These are phyloP conservation scores for Scopus umbretta DNA, from an alignment of 2,113 vertebrate species.

Conservation along the genomic window DNA sequence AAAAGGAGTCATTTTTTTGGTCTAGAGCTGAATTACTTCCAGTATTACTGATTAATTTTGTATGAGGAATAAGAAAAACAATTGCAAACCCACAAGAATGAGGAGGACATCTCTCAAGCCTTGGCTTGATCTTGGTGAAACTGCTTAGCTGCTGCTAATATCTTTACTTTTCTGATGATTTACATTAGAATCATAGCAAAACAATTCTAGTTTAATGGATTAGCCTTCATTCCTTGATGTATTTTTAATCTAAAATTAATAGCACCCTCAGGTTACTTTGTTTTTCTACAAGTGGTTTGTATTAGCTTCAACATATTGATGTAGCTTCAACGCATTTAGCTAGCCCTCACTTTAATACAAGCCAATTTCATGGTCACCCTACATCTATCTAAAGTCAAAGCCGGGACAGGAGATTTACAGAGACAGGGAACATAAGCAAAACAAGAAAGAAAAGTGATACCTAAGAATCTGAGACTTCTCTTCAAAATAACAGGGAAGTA, in stretches of 20 bases:
- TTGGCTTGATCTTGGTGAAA: constrained; percentile 45
- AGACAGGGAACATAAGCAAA: not conserved
- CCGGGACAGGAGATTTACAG: not conserved
- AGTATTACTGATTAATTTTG: not conserved
- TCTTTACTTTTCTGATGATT: constrained; percentile 55
- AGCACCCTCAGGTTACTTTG: constrained; percentile 34
- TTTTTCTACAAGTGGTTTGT: constrained; percentile 11
- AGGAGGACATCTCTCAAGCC: not conserved
- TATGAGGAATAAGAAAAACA: not conserved
- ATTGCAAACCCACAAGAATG: not conserved
- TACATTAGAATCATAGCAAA: constrained; percentile 48
- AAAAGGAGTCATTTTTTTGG: not conserved
- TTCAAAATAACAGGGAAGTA: not conserved
- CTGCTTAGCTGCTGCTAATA: constrained; percentile 31
- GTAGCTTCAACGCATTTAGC: not conserved
- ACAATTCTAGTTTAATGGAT: constrained; percentile 38
- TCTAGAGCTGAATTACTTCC: not conserved
- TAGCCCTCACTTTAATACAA: not conserved
- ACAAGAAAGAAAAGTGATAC: not conserved
- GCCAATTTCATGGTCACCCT: not conserved
- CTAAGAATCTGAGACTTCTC: not conserved
- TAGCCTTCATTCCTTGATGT: constrained; percentile 1
- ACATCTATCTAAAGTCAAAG: not conserved
- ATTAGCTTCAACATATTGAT: not conserved
- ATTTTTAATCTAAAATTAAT: constrained; percentile 60